Conservation (phyloP, 1,140 invertebrate species). For the Heliconius hewitsoni region DNA sequence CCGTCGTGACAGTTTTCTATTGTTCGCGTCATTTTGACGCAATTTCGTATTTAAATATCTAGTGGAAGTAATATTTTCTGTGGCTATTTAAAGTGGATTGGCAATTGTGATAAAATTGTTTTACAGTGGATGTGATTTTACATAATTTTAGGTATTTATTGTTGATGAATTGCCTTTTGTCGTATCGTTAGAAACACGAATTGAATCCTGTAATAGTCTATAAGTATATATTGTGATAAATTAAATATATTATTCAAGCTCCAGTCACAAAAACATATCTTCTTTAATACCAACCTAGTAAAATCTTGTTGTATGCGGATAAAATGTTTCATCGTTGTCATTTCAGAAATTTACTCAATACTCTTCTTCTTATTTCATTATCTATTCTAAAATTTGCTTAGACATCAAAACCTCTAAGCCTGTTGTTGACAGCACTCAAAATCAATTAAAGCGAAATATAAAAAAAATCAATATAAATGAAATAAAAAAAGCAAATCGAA, state of each 20-base stretch:
- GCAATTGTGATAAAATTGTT: neutral
- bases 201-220: too few species aligned
- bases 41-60: constrained; percentile 46
- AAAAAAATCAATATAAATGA: neutral
- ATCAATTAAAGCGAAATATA: neutral
- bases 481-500: constrained; percentile 35
- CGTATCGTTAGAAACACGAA: too few species aligned
- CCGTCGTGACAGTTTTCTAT: constrained; percentile 41
- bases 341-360: too few species aligned
- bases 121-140: neutral
- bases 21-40: constrained; percentile 38
- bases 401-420: neutral
- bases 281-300: too few species aligned
- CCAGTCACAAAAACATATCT: too few species aligned
- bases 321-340: too few species aligned
- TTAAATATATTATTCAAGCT: too few species aligned
- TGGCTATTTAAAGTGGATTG: neutral
- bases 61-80: constrained; percentile 37
- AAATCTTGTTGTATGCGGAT: too few species aligned
- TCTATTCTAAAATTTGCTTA: neutral
- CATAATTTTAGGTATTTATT: neutral
- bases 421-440: neutral
- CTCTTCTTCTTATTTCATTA: too few species aligned
- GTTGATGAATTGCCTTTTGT: neutral
- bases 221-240: too few species aligned